Conservation (phyloP, 2,797 vertebrate species). For the Coluber constrictor region DNA sequence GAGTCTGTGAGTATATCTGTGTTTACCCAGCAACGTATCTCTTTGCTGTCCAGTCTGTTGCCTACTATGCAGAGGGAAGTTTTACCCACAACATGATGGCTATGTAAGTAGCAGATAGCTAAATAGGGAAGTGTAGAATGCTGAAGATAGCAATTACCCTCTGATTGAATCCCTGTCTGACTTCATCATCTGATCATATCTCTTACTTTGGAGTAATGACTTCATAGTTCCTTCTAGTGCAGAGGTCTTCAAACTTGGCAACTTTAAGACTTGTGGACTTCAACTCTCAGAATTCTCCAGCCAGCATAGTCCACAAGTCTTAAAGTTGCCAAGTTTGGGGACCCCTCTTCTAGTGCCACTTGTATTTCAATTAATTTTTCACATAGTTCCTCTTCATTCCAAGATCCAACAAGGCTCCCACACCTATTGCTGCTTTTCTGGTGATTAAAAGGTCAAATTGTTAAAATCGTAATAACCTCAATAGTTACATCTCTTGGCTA, state of each 20-base stretch:
- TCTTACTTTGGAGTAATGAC: background rate
- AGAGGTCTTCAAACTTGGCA: too few species aligned
- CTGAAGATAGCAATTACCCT: background rate
- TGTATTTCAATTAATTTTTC: background rate
- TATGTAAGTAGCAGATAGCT: background rate
- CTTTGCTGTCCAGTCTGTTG: too few species aligned
- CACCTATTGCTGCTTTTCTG: background rate
- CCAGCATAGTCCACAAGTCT: too few species aligned
- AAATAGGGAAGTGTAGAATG: background rate
- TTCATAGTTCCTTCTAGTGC: background rate
- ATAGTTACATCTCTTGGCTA: background rate
- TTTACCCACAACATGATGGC: background rate
- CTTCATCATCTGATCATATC: background rate
- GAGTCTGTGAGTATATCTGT: too few species aligned
- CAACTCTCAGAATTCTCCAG: too few species aligned
- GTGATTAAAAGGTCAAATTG: background rate
- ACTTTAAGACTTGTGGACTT: too few species aligned
- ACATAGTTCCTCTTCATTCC: background rate
- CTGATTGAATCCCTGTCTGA: background rate
- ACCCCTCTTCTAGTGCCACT: background rate
- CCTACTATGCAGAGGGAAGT: too few species aligned
- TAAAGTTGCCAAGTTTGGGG: too few species aligned
- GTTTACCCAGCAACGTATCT: too few species aligned
- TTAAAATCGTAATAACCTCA: background rate
- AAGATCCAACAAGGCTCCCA: background rate